Evolutionary conservation across 1,140 invertebrate species (phyloP).

Genomic region (Drosophila orosa): DNA sequence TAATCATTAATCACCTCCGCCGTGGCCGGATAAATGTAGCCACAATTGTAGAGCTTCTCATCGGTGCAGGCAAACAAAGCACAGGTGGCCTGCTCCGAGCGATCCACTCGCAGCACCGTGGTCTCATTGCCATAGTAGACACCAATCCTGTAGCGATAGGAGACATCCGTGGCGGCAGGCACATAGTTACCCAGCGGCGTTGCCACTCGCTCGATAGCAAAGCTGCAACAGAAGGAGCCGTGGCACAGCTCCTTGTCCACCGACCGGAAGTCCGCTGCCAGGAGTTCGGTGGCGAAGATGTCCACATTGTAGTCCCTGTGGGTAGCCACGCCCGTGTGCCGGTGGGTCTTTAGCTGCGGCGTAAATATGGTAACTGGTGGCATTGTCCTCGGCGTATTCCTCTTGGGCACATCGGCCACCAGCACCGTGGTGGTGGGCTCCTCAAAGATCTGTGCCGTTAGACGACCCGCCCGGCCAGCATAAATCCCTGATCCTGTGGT

Average conservation of each 20-base stretch:
- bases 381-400: slow-evolving; percentile 71
- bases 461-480: slow-evolving; percentile 79
- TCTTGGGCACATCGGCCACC: slow-evolving; percentile 70
- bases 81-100: slow-evolving; percentile 82
- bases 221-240: slow-evolving; percentile 58
- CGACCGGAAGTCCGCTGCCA: slow-evolving; percentile 35
- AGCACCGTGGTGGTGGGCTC: slow-evolving; percentile 60
- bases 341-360: slow-evolving; percentile 28
- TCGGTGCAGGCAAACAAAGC: slow-evolving; percentile 83
- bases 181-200: slow-evolving; percentile 5
- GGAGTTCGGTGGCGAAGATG: slow-evolving; percentile 50
- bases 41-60: slow-evolving; percentile 67
- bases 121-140: slow-evolving; percentile 79
- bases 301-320: slow-evolving; percentile 72
- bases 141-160: slow-evolving; percentile 82
- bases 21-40: slow-evolving; percentile 48
- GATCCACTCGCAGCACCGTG: slow-evolving; percentile 63
- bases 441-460: slow-evolving; percentile 61
- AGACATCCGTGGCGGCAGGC: neutral
- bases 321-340: slow-evolving; percentile 51
- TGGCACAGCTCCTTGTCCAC: slow-evolving; percentile 39
- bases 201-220: slow-evolving; percentile 13
- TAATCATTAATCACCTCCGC: slow-evolving; percentile 41
- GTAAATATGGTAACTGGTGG: slow-evolving; percentile 26
- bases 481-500: slow-evolving; percentile 85